Evolutionary conservation across 2,797 vertebrate genomes (phyloP), one percentile per base, ranked within the genome.

Genomic region (Myotis daubentonii): DNA sequence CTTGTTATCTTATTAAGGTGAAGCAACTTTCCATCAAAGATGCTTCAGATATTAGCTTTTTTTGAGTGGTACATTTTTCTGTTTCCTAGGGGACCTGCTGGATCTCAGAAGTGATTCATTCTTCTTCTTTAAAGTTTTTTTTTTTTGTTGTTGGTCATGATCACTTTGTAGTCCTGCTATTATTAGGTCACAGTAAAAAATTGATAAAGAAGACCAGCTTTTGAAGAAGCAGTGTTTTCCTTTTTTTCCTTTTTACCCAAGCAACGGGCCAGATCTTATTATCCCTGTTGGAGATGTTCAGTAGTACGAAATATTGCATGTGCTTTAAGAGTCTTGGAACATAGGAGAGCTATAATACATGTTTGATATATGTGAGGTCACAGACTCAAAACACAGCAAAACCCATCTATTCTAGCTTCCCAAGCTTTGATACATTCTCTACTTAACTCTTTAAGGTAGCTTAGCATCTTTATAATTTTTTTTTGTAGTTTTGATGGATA

Each of bases 1-100:
- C 41, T 83, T 72, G 60, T 93, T 96, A 53, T 85, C 68, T 94
- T 95, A 87, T 93, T 89, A 94, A 96, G 75, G 38, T 95, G 92
- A 74, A 94, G 28, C 66, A 83, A 0, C 93, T 95, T 90, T 94
- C 71, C 66, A n/a, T 82, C 62, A 70, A 41, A 86, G 49, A 62
- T 80, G 62, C 85, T 87, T 93, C 51, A 79, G 30, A 71, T 44
- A 33, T 85, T 30, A 95, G 44, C 82, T 89, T 17, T n/a, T 92
- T 94, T 71, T 60, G 36, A 90, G 3, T n/a, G 16, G 47, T 44
- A 11, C 25, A 17, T 80, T 80, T 49, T 81, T 92, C 55, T 70
- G 6, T 82, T 94, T 95, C 60, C 30, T 33, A 13, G 68, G 62
- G 74, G 47, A 36, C 47, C 91, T 44, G 16, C 4, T 87, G 80